A percentile compares a stretch with the other conserved stretches of the same genome.
phyloP scores from a whole-genome alignment of 2,113 vertebrate species.

The Suricata suricatta region DNA sequence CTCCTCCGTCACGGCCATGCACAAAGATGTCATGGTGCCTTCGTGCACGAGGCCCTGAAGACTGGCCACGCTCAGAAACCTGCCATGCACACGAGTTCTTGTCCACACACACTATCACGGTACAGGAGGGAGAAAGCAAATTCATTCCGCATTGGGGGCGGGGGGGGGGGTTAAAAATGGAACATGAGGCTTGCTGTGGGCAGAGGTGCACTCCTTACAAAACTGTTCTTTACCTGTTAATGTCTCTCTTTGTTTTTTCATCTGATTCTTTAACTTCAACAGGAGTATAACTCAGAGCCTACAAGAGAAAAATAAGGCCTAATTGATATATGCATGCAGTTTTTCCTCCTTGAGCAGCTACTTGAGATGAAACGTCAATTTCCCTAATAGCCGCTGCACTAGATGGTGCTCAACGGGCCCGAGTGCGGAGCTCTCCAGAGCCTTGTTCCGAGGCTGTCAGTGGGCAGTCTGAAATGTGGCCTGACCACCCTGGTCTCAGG shows the following conservation, averaged over 20 bases:
- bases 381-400: background rate
- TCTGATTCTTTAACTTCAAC: constrained; percentile 92
- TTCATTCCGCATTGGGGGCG: background rate
- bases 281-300: constrained; percentile 95
- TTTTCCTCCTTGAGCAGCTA: background rate
- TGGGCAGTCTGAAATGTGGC: background rate
- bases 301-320: constrained; percentile 8
- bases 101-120: constrained; percentile 19
- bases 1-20: constrained; percentile 91
- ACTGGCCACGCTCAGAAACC: constrained; percentile 96
- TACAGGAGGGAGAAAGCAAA: constrained; percentile 19
- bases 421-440: background rate
- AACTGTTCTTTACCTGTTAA: constrained; percentile 89
- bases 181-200: background rate
- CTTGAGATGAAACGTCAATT: background rate
- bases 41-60: constrained; percentile 95
- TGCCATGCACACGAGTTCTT: constrained; percentile 74
- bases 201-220: background rate
- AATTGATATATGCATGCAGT: background rate
- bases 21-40: constrained; percentile 91
- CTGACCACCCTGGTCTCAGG: background rate
- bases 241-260: constrained; percentile 91
- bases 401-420: background rate
- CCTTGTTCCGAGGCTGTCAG: background rate
- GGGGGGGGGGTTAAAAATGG: background rate